phyloP scores from a whole-genome alignment of 1,140 invertebrate species.

The Temnothorax longispinosus region DNA sequence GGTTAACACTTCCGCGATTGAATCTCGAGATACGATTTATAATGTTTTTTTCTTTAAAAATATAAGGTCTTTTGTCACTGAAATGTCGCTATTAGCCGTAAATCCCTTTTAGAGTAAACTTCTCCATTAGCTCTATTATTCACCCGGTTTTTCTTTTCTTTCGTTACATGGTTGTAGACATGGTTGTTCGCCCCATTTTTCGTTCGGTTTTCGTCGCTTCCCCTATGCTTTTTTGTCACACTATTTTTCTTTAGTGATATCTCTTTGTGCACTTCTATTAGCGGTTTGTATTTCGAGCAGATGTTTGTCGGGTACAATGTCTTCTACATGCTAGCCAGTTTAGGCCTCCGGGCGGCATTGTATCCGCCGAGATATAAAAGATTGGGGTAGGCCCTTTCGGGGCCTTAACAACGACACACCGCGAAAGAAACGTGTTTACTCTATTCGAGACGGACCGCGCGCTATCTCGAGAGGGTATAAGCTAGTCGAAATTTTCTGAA shows the following conservation, averaged over 20 bases:
- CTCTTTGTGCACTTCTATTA: constrained; percentile 82
- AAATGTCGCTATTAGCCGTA: neutral
- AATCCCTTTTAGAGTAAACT: neutral
- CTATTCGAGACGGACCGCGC: constrained; percentile 43
- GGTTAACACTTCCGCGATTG: neutral
- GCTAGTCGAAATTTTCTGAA: neutral
- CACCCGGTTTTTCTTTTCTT: neutral
- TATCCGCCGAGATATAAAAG: constrained; percentile 79
- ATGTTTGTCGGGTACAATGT: constrained; percentile 81
- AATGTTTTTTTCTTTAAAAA: neutral
- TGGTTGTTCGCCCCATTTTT: neutral
- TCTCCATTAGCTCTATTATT: constrained; percentile 34
- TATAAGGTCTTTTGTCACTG: neutral
- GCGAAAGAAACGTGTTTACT: constrained; percentile 64
- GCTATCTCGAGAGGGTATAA: neutral
- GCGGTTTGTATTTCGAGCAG: constrained; percentile 85
- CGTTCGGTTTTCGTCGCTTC: constrained; percentile 19
- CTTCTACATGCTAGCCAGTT: constrained; percentile 79
- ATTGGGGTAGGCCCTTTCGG: constrained; percentile 72
- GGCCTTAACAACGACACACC: constrained; percentile 58
- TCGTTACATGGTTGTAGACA: constrained; percentile 7
- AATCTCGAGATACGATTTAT: neutral
- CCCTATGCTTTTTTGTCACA: constrained; percentile 17
- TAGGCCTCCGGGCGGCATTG: constrained; percentile 78
- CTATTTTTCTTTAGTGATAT: constrained; percentile 61